phyloP scores from a whole-genome alignment of 2,113 vertebrate genomes.

The Zeus faber region DNA sequence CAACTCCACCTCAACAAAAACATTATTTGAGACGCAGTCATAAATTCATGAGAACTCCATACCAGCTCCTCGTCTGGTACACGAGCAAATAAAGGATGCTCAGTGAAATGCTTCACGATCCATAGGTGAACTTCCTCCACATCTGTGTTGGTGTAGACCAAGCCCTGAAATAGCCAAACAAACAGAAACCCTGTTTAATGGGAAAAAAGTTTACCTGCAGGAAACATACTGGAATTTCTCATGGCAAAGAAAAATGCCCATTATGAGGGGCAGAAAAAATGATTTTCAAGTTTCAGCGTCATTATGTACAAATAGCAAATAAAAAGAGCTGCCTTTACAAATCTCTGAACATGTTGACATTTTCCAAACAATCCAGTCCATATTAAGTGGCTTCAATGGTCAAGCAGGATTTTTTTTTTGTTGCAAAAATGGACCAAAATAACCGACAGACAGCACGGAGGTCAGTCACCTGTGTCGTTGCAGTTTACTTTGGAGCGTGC shows the following conservation, averaged over 20 bases:
- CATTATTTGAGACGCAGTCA: neutral
- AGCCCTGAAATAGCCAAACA: constrained; percentile 69
- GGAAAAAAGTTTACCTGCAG: neutral
- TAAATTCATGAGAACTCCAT: constrained; percentile 35
- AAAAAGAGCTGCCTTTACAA: too few species aligned
- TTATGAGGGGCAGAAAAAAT: too few species aligned
- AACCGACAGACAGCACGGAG: constrained; percentile 55
- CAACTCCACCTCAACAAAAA: too few species aligned
- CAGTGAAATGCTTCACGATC: constrained; percentile 87
- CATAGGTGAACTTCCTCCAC: constrained; percentile 87
- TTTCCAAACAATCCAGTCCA: too few species aligned
- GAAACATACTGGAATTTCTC: neutral
- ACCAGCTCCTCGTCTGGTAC: constrained; percentile 84
- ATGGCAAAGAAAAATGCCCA: too few species aligned
- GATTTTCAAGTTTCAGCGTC: too few species aligned
- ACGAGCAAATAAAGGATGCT: constrained; percentile 82
- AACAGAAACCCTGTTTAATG: constrained; percentile 13
- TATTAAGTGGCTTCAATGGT: constrained; percentile 29
- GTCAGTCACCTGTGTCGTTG: constrained; percentile 58
- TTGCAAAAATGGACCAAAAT: constrained; percentile 67
- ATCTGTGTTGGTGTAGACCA: constrained; percentile 89
- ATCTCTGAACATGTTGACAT: too few species aligned
- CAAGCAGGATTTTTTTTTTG: too few species aligned
- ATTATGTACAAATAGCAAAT: too few species aligned
- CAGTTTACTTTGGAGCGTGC: constrained; percentile 49